Evolutionary conservation across 2,888 invertebrate genomes (phyloP).

Genomic region (Zele albiditarsus): DNA sequence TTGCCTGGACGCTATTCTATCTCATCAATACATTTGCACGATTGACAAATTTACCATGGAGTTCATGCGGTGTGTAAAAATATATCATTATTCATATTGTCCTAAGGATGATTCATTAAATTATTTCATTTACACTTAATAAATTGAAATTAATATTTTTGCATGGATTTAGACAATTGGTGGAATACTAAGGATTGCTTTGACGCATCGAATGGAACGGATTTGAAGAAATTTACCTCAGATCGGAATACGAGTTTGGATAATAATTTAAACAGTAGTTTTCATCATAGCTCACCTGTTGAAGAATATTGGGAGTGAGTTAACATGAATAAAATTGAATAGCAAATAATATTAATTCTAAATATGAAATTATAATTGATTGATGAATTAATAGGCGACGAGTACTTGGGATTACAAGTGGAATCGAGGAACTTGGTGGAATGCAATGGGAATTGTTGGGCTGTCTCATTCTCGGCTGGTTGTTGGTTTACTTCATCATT

Average conservation of each 20-base stretch:
- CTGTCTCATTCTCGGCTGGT: slow-evolving; percentile 79
- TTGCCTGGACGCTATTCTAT: slow-evolving; percentile 84
- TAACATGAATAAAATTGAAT: background rate
- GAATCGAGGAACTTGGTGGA: slow-evolving; percentile 78
- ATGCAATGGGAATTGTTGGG: slow-evolving; percentile 81
- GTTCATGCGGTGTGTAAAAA: slow-evolving; percentile 73
- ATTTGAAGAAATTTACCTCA: slow-evolving; percentile 18
- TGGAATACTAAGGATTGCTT: slow-evolving; percentile 80
- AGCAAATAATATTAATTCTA: background rate
- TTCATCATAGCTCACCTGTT: slow-evolving; percentile 73
- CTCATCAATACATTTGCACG: slow-evolving; percentile 77
- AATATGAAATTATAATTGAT: slow-evolving; percentile 5
- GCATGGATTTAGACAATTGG: slow-evolving; percentile 73
- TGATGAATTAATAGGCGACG: slow-evolving; percentile 73
- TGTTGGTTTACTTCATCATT: slow-evolving; percentile 81
- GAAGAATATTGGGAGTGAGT: slow-evolving; percentile 78
- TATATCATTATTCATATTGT: slow-evolving; percentile 1
- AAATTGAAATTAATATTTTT: slow-evolving; percentile 12
- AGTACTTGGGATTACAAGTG: slow-evolving; percentile 77
- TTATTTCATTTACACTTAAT: background rate
- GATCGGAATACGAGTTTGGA: slow-evolving; percentile 29
- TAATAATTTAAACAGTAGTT: slow-evolving; percentile 43
- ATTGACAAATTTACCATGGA: slow-evolving; percentile 79
- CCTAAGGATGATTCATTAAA: background rate
- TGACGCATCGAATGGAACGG: slow-evolving; percentile 47